Percentiles rank a stretch among this genome's conserved stretches.
phyloP scores from a whole-genome alignment of 2,888 invertebrate species.

The Drosophila gaucha region DNA sequence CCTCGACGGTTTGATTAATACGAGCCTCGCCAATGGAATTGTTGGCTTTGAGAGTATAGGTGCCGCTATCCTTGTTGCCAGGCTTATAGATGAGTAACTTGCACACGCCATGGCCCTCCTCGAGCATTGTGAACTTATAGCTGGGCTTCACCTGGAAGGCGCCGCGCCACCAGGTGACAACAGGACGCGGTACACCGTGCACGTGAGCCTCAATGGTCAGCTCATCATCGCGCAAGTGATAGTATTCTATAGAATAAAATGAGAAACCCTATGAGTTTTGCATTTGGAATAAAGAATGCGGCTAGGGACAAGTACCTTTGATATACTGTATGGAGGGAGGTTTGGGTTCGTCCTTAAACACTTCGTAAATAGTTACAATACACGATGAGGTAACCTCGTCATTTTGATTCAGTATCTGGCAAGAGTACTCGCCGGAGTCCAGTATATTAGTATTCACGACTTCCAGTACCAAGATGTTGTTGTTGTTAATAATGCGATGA shows the following conservation, averaged over 20 bases:
- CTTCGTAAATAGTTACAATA: constrained; percentile 90
- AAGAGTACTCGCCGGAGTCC: constrained; percentile 89
- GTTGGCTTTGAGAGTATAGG: constrained; percentile 89
- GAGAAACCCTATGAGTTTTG: constrained; percentile 20
- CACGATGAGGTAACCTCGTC: constrained; percentile 91
- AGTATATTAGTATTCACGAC: constrained; percentile 87
- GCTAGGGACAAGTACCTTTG: constrained; percentile 85
- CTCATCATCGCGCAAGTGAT: constrained; percentile 86
- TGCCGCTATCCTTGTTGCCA: constrained; percentile 87
- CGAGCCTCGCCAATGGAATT: constrained; percentile 88
- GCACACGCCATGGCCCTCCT: constrained; percentile 85
- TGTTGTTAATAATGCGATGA: constrained; percentile 85
- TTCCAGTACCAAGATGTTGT: constrained; percentile 87
- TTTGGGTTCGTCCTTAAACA: constrained; percentile 89
- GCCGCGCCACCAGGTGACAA: constrained; percentile 83
- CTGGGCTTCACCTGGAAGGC: constrained; percentile 81
- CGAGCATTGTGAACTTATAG: constrained; percentile 83
- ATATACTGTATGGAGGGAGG: constrained; percentile 91
- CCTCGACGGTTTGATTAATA: constrained; percentile 85
- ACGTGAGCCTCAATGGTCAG: constrained; percentile 86
- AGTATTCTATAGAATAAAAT: constrained; percentile 79
- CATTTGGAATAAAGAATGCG: constrained; percentile 27
- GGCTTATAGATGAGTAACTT: constrained; percentile 86
- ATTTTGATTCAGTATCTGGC: constrained; percentile 90
- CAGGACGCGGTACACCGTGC: constrained; percentile 84